These are phyloP conservation scores for Drosophila melanogaster DNA, from an alignment of 1,140 invertebrate species.

Conservation along the genomic window DNA sequence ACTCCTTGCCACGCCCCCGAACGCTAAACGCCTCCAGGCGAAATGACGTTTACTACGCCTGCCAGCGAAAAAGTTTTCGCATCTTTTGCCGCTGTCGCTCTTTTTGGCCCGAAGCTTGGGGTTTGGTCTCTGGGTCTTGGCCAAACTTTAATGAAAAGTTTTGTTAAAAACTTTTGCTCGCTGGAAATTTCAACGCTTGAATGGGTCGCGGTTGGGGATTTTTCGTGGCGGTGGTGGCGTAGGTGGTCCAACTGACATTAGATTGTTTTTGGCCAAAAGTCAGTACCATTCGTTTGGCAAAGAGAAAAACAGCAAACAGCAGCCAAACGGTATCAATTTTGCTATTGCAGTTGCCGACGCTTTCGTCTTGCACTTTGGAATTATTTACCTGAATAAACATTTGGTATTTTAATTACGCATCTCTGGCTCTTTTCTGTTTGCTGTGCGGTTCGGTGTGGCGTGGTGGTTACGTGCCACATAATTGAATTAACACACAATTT, in stretches of 20 bases:
- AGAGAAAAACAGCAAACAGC: slow-evolving; percentile 20
- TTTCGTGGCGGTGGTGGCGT: not conserved
- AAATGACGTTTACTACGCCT: slow-evolving; percentile 79
- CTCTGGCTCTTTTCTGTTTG: slow-evolving; percentile 45
- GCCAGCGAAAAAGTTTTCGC: slow-evolving; percentile 75
- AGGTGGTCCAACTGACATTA: slow-evolving; percentile 59
- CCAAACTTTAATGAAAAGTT: slow-evolving; percentile 83
- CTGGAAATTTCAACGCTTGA: slow-evolving; percentile 81
- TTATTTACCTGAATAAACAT: slow-evolving; percentile 84
- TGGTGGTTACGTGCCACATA: slow-evolving; percentile 48
- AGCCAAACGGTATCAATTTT: slow-evolving; percentile 70
- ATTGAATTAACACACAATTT: slow-evolving; percentile 83
- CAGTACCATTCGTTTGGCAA: slow-evolving; percentile 42
- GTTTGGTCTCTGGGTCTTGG: slow-evolving; percentile 34
- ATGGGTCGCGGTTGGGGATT: slow-evolving; percentile 41
- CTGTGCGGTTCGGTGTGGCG: not conserved
- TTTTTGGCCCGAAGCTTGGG: slow-evolving; percentile 16
- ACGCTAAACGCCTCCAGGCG: slow-evolving; percentile 39
- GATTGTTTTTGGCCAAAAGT: slow-evolving; percentile 80
- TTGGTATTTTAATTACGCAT: slow-evolving; percentile 83
- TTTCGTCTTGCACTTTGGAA: slow-evolving; percentile 68
- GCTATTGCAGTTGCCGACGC: slow-evolving; percentile 74
- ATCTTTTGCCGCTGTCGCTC: slow-evolving; percentile 48
- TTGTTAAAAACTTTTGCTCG: slow-evolving; percentile 78
- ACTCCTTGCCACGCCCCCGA: slow-evolving; percentile 55